Evolutionary conservation across 2,797 vertebrate genomes (phyloP).

Genomic region (Paguma larvata): DNA sequence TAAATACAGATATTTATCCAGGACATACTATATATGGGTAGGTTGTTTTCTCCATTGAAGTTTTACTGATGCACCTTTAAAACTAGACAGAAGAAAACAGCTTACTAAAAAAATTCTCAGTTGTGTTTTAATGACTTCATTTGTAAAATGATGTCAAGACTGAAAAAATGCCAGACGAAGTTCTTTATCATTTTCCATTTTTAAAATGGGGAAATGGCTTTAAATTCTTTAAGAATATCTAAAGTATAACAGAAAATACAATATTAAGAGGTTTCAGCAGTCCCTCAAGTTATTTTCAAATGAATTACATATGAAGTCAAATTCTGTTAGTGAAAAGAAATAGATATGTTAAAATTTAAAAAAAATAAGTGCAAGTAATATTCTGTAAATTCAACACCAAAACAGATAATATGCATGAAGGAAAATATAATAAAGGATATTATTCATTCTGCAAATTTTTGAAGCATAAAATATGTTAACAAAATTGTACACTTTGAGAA

Average conservation of each 20-base stretch:
- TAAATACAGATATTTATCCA: not conserved
- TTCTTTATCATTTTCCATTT: constrained; percentile 27
- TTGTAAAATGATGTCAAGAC: not conserved
- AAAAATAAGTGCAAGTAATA: not conserved
- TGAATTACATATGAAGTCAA: not conserved
- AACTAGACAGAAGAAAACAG: constrained; percentile 41
- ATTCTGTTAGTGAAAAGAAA: not conserved
- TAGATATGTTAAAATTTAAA: not conserved
- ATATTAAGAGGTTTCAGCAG: not conserved
- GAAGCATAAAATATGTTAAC: not conserved
- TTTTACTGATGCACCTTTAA: constrained; percentile 6
- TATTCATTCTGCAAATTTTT: not conserved
- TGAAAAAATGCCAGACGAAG: not conserved
- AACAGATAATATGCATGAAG: not conserved
- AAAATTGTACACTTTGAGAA: not conserved
- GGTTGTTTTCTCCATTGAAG: not conserved
- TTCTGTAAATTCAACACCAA: not conserved
- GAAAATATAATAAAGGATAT: not conserved
- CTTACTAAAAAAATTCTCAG: not conserved
- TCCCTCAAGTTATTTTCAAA: not conserved
- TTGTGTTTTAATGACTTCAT: constrained; percentile 44
- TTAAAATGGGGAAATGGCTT: not conserved
- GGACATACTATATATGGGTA: not conserved
- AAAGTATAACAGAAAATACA: not conserved
- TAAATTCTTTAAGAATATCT: not conserved